phyloP scores from a whole-genome alignment of 2,888 invertebrate species.

The Stenoptilia bipunctidactyla region DNA sequence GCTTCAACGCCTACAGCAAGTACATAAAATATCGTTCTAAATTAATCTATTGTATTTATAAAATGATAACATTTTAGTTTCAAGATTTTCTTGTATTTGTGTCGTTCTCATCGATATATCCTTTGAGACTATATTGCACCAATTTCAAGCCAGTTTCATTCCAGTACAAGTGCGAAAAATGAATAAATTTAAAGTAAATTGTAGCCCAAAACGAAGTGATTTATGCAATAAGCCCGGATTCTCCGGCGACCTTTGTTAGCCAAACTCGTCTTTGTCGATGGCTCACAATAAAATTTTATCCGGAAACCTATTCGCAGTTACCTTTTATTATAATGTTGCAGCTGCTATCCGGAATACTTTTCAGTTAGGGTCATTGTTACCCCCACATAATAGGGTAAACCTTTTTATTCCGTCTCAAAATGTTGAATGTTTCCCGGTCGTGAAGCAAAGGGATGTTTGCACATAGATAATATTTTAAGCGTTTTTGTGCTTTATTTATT shows the following conservation, averaged over 20 bases:
- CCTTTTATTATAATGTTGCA: conserved; percentile 68
- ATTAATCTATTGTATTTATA: too few species aligned
- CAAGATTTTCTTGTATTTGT: too few species aligned
- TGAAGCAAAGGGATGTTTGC: conserved; percentile 22
- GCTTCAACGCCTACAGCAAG: too few species aligned
- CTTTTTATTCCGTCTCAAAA: conserved; percentile 60
- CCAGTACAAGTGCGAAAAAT: too few species aligned
- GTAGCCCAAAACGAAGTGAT: too few species aligned
- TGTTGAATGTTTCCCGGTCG: conserved; percentile 33
- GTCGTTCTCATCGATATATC: too few species aligned
- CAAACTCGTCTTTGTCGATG: conserved; percentile 47
- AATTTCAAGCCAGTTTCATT: too few species aligned
- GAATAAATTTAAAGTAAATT: neutral
- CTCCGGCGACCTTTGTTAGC: conserved; percentile 11
- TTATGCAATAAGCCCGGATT: neutral
- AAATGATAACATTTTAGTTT: too few species aligned
- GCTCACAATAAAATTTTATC: conserved; percentile 64
- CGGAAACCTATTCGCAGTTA: conserved; percentile 64
- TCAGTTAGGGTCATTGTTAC: conserved; percentile 47
- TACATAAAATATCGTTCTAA: too few species aligned
- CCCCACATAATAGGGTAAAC: conserved; percentile 48
- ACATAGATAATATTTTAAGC: neutral
- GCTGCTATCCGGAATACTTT: conserved; percentile 54
- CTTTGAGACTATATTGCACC: too few species aligned
- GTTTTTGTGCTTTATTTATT: too few species aligned